phyloP scores from a whole-genome alignment of 2,888 invertebrate species.

The Frankliniella fusca region DNA sequence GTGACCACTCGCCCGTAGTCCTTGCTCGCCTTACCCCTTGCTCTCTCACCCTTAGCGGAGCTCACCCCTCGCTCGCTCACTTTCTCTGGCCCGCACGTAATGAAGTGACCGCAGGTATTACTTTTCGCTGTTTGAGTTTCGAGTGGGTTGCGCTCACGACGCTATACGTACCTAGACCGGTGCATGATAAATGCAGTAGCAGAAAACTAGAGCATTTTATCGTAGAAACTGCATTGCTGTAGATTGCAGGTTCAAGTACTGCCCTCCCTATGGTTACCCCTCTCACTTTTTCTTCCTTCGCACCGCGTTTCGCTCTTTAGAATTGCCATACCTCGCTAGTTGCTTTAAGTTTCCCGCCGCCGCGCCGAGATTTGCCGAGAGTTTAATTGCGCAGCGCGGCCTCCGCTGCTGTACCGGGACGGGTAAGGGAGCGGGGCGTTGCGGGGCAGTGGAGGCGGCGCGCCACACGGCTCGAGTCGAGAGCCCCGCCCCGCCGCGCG shows the following conservation, averaged over 20 bases:
- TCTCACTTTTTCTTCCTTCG: too few species aligned
- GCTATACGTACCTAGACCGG: too few species aligned
- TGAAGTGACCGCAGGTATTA: constrained; percentile 1
- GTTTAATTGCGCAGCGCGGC: neutral
- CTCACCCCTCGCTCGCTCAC: neutral
- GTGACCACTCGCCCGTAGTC: too few species aligned
- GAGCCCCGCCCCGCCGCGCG: neutral
- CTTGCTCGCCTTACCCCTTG: neutral
- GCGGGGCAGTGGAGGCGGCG: neutral
- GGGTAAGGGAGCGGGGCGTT: neutral
- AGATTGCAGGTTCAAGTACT: neutral
- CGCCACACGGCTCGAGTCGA: neutral
- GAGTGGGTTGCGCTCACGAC: neutral
- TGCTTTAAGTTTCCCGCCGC: too few species aligned
- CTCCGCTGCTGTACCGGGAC: too few species aligned
- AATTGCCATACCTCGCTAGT: too few species aligned
- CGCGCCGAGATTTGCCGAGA: too few species aligned
- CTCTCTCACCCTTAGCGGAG: neutral
- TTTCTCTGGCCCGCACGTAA: neutral
- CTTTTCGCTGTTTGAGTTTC: neutral
- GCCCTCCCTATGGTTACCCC: too few species aligned
- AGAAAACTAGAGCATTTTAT: too few species aligned
- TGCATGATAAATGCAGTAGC: neutral
- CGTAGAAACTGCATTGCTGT: neutral
- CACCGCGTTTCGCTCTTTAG: too few species aligned